A percentile compares a stretch with the other conserved stretches of the same genome.
Conservation (phyloP, 2,888 invertebrate species). For the Sminthurides aquaticus region DNA sequence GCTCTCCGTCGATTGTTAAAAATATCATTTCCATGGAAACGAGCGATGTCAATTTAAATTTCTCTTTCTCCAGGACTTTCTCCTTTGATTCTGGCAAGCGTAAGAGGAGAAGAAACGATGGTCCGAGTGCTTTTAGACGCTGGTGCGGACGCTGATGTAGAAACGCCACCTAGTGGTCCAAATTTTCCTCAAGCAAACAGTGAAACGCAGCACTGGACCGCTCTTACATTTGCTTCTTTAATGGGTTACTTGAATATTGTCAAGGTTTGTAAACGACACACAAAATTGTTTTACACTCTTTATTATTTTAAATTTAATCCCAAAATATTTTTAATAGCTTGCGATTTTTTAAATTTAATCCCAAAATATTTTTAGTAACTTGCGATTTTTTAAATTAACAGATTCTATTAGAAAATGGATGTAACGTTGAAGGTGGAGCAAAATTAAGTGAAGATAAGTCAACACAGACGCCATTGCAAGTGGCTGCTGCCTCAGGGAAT, state of each 20-base stretch:
- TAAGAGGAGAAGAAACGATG: slow-evolving; percentile 70
- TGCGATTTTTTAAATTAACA: slow-evolving; percentile 45
- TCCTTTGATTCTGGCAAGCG: slow-evolving; percentile 73
- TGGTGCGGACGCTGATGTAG: slow-evolving; percentile 75
- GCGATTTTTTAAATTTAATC: not conserved
- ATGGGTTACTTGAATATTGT: slow-evolving; percentile 47
- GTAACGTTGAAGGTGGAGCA: slow-evolving; percentile 77
- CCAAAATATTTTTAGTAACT: not conserved
- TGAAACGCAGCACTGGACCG: slow-evolving; percentile 77
- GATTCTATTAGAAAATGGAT: slow-evolving; percentile 69
- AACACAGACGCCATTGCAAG: slow-evolving; percentile 80
- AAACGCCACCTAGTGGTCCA: slow-evolving; percentile 58
- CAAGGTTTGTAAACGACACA: slow-evolving; percentile 51
- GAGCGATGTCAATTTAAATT: slow-evolving; percentile 4
- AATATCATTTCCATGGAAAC: not conserved
- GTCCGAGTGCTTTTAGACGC: slow-evolving; percentile 63
- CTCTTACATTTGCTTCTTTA: slow-evolving; percentile 69
- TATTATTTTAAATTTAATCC: not conserved
- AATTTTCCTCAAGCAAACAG: slow-evolving; percentile 48
- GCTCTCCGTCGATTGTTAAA: not conserved
- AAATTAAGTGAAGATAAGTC: slow-evolving; percentile 73
- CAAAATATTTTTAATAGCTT: not conserved
- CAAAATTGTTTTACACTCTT: too few species aligned
- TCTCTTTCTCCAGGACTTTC: slow-evolving; percentile 45
- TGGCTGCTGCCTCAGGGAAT: slow-evolving; percentile 73